Percentiles rank a stretch among this genome's conserved stretches.
phyloP scores from a whole-genome alignment of 2,797 vertebrate species.

The Etheostoma nigrum region DNA sequence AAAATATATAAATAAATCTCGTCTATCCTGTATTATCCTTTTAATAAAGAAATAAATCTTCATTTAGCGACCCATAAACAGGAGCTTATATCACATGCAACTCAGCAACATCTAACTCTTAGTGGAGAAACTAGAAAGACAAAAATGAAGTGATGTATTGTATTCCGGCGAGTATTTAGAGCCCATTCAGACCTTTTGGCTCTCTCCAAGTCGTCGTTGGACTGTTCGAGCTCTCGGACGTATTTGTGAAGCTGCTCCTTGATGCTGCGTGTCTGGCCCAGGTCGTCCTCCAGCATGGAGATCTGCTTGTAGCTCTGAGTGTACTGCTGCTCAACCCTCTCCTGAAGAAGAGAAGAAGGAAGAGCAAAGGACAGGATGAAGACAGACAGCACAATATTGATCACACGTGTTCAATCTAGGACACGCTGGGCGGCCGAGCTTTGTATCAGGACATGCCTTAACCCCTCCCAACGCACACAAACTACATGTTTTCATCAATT shows the following conservation, averaged over 20 bases:
- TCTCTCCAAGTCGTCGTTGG: slow-evolving; percentile 96
- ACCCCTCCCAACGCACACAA: neutral
- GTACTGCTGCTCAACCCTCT: slow-evolving; percentile 94
- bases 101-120: neutral
- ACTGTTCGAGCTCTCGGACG: slow-evolving; percentile 95
- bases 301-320: slow-evolving; percentile 98
- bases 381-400: neutral
- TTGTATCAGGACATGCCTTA: neutral
- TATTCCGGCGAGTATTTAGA: neutral
- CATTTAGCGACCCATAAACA: neutral
- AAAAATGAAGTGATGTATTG: neutral
- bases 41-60: neutral
- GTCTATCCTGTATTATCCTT: neutral
- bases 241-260: slow-evolving; percentile 98
- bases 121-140: neutral
- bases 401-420: neutral
- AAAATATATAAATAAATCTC: neutral
- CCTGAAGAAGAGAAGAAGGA: slow-evolving; percentile 78
- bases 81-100: neutral
- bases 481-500: slow-evolving; percentile 37
- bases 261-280: slow-evolving; percentile 94
- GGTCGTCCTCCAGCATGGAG: slow-evolving; percentile 93
- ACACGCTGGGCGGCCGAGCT: neutral
- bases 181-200: slow-evolving; percentile 89
- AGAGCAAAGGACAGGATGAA: neutral